Conservation (phyloP, 2,888 invertebrate genomes). For the Anaspis maculata region DNA sequence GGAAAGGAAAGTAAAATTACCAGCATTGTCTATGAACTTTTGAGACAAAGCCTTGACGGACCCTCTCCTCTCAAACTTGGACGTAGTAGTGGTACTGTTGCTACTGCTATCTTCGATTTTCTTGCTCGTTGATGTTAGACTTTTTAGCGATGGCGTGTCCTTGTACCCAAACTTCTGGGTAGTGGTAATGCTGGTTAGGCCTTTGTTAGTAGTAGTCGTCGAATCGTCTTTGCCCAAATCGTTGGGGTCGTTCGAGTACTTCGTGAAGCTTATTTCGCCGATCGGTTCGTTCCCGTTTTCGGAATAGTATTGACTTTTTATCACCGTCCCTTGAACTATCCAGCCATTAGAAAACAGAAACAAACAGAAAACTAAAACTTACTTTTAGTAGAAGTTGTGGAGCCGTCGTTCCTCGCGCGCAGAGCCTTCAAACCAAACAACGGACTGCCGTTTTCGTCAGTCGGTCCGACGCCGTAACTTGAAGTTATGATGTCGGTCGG, state of each 20-base stretch:
- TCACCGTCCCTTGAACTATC: constrained; percentile 63
- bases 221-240: constrained; percentile 38
- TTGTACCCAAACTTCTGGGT: constrained; percentile 40
- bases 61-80: constrained; percentile 53
- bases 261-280: constrained; percentile 60
- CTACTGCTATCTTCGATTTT: constrained; percentile 4
- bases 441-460: constrained; percentile 70
- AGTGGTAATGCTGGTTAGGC: constrained; percentile 37
- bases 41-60: constrained; percentile 73
- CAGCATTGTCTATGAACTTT: constrained; percentile 65
- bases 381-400: constrained; percentile 60
- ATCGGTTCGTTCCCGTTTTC: constrained; percentile 62
- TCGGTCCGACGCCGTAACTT: constrained; percentile 75
- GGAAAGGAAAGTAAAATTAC: constrained; percentile 25
- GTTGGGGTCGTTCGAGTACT: constrained; percentile 59
- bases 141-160: constrained; percentile 32
- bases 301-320: constrained; percentile 59
- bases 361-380: constrained; percentile 18
- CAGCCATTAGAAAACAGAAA: background rate
- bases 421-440: constrained; percentile 73
- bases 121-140: constrained; percentile 22
- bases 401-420: constrained; percentile 49
- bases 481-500: constrained; percentile 64
- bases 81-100: constrained; percentile 15
- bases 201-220: constrained; percentile 21